Percentiles rank a stretch among this genome's conserved stretches.
phyloP scores from a whole-genome alignment of 2,113 vertebrate genomes.

The Heteronetta atricapilla region DNA sequence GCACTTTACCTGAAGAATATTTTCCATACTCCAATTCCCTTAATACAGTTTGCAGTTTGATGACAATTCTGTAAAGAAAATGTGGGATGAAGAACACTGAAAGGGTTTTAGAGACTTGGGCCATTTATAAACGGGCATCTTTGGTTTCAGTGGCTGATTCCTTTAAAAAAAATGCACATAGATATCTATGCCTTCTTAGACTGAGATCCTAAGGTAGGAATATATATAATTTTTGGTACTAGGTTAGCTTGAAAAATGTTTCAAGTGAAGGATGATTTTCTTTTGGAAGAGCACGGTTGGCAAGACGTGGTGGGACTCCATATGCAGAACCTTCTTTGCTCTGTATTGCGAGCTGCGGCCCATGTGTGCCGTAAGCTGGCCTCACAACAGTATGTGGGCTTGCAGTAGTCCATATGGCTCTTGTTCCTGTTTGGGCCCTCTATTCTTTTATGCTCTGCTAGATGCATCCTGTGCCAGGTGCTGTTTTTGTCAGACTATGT shows the following conservation, averaged over 20 bases:
- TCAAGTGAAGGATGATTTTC: not conserved
- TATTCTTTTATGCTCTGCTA: not conserved
- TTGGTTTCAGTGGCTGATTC: not conserved
- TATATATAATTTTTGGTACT: not conserved
- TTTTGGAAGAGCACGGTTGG: not conserved
- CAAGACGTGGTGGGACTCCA: not conserved
- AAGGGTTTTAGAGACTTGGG: not conserved
- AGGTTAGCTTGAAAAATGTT: not conserved
- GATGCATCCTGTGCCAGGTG: not conserved
- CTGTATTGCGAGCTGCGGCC: accelerated
- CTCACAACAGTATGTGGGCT: not conserved
- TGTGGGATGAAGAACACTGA: not conserved
- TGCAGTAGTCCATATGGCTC: not conserved
- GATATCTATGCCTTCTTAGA: not conserved
- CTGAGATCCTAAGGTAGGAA: not conserved
- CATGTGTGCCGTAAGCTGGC: accelerated
- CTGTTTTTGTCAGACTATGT: not conserved
- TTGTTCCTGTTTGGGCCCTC: not conserved
- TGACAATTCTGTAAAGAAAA: not conserved
- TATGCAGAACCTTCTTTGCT: not conserved
- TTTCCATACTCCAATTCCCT: not conserved
- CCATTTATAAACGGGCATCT: not conserved
- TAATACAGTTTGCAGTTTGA: not conserved
- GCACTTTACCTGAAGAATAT: not conserved
- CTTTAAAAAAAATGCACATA: not conserved